Base-by-base conservation (phyloP, 1,140 invertebrate genomes). In the Mylabris phalerata region DNA sequence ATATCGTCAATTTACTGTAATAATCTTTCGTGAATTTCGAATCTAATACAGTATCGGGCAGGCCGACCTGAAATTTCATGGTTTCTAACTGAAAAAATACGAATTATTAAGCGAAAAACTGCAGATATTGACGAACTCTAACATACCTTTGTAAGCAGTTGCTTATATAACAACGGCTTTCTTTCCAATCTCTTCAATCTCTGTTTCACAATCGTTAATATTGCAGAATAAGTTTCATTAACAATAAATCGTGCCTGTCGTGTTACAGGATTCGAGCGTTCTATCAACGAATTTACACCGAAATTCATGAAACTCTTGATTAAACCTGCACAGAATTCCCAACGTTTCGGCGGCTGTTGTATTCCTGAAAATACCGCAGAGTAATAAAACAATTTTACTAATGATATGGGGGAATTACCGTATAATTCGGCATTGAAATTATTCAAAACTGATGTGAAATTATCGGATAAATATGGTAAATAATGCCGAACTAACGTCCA, bases 401-500 rank as follows among this genome's bases (percentile, higher is more conserved):
- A 19, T 19, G 1, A 19, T 19, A 19, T 19, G 32, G 7, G 7
- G 32, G 4, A 32, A 5, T 64, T 72, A 76, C 82, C 82, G 55
- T 72, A 76, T 27, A 80, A 61, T 56, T 79, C 75, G 47, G 75
- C 73, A 50, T 75, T 71, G 62, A 80, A 84, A 19, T 77, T 68
- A 62, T 81, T 71, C 42, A 77, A 64, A 32, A 32, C 76, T 11
- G 80, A 74, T 38, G 77, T 75, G 64, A 78, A 83, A 40, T 77
- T 73, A 60, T 77, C 71, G 2, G 80, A 80, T 49, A 85, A 70
- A 63, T 81, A 83, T 4, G 81, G 80, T 5, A 80, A 67, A 69
- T 82, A 84, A 40, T 75, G 71, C 5, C 75, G 67, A 4, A 79
- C 77, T 32, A 85, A 67, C 48, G 75, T 77, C 81, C 82, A 86